phyloP scores from a whole-genome alignment of 2,797 vertebrate species.

The Xerus rutilus region DNA sequence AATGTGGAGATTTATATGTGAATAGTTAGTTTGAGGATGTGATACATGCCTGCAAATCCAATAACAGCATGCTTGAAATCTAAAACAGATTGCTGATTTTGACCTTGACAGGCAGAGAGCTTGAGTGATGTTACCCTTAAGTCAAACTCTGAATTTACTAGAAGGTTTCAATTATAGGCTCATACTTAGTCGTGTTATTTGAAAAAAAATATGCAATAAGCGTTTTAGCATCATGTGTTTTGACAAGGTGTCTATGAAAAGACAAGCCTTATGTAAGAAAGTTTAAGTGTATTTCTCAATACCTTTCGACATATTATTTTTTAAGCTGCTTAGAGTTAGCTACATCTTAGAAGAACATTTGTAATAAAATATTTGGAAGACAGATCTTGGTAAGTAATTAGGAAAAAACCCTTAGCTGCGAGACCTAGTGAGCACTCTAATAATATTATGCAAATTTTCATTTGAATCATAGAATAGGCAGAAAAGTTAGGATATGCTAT shows the following conservation, averaged over 20 bases:
- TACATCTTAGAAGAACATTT: constrained; percentile 26
- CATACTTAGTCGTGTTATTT: neutral
- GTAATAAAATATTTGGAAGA: constrained; percentile 11
- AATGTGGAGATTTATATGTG: neutral
- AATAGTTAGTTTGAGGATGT: neutral
- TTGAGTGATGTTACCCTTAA: constrained; percentile 31
- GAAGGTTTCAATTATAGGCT: constrained; percentile 48
- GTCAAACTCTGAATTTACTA: neutral
- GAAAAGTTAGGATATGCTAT: neutral
- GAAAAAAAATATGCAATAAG: neutral
- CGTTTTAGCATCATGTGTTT: constrained; percentile 8
- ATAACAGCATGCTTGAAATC: neutral
- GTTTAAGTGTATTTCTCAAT: constrained; percentile 27
- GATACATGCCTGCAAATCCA: constrained; percentile 1
- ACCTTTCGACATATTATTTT: constrained; percentile 28
- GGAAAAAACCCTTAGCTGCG: neutral
- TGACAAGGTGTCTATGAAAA: constrained; percentile 33
- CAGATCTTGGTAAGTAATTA: neutral
- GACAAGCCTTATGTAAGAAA: neutral
- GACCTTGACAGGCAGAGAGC: neutral
- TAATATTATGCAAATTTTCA: constrained; percentile 23
- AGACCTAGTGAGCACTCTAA: neutral
- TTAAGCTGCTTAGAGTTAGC: constrained; percentile 33
- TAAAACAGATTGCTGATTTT: constrained; percentile 38
- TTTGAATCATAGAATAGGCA: constrained; percentile 27